phyloP scores from a whole-genome alignment of 2,797 vertebrate species.

The Sparus aurata region DNA sequence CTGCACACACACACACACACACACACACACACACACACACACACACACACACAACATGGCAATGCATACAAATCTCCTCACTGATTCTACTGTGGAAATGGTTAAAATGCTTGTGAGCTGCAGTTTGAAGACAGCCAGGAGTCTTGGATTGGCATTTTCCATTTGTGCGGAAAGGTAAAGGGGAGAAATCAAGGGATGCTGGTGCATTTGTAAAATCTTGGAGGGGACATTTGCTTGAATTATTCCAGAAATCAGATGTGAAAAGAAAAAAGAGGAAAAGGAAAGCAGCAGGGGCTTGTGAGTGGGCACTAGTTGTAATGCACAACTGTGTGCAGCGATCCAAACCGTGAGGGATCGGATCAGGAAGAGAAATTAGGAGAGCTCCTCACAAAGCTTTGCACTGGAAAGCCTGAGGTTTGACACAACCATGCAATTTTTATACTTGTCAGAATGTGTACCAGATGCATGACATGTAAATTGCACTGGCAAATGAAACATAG shows the following conservation, averaged over 20 bases:
- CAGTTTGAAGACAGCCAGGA: conserved; percentile 37
- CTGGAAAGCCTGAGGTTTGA: conserved; percentile 76
- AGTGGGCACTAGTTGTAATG: conserved; percentile 50
- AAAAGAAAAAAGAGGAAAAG: conserved; percentile 13
- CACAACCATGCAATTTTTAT: conserved; percentile 73
- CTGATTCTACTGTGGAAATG: conserved; percentile 8
- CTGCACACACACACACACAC: background rate
- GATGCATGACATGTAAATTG: conserved; percentile 81
- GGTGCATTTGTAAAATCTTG: conserved; percentile 19
- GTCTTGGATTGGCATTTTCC: conserved; percentile 50
- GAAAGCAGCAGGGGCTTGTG: conserved; percentile 40
- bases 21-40: background rate
- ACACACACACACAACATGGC: conserved; percentile 1
- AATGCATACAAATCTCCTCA: conserved; percentile 40
- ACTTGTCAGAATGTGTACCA: conserved; percentile 78
- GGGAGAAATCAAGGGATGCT: background rate
- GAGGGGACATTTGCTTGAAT: conserved; percentile 45
- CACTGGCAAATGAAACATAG: conserved; percentile 76
- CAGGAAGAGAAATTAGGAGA: conserved; percentile 64
- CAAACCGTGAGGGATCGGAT: conserved; percentile 71
- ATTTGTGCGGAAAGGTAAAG: conserved; percentile 13
- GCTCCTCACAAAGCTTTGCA: conserved; percentile 52
- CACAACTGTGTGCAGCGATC: conserved; percentile 68
- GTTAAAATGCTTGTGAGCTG: conserved; percentile 22
- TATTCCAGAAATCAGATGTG: conserved; percentile 51